Conservation (phyloP, 2,113 vertebrate genomes). For the Cichladusa arquata region DNA sequence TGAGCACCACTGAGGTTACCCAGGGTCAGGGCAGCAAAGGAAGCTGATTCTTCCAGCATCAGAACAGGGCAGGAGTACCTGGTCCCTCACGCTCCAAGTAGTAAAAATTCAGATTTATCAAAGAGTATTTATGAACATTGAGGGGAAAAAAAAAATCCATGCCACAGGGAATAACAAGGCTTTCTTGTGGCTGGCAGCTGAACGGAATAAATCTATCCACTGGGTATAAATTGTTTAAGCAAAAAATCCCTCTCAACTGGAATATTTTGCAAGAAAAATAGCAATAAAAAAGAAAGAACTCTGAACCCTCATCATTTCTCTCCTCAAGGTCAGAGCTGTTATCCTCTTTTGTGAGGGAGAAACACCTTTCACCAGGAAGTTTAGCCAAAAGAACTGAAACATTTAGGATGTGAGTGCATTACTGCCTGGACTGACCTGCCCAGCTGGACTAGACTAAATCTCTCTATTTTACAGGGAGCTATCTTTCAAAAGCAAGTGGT, state of each 20-base stretch:
- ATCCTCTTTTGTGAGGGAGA: background rate
- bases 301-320: constrained; percentile 19
- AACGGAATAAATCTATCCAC: constrained; percentile 45
- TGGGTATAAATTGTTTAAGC: constrained; percentile 62
- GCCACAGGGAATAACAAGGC: constrained; percentile 43
- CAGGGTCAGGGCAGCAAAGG: background rate
- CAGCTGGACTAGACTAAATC: constrained; percentile 44
- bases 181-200: constrained; percentile 37
- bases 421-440: constrained; percentile 43
- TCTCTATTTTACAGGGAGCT: constrained; percentile 45
- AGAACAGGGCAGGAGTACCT: background rate
- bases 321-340: constrained; percentile 71
- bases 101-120: constrained; percentile 8
- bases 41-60: background rate
- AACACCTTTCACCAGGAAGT: constrained; percentile 27
- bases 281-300: background rate
- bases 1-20: background rate
- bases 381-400: constrained; percentile 48
- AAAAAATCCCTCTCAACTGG: constrained; percentile 52
- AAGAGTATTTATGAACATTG: constrained; percentile 37
- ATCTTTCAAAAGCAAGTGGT: background rate
- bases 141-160: background rate
- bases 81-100: background rate
- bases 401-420: constrained; percentile 6
- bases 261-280: constrained; percentile 69